Evolutionary conservation across 2,113 vertebrate genomes (phyloP).

Genomic region (Oriolus oriolus): DNA sequence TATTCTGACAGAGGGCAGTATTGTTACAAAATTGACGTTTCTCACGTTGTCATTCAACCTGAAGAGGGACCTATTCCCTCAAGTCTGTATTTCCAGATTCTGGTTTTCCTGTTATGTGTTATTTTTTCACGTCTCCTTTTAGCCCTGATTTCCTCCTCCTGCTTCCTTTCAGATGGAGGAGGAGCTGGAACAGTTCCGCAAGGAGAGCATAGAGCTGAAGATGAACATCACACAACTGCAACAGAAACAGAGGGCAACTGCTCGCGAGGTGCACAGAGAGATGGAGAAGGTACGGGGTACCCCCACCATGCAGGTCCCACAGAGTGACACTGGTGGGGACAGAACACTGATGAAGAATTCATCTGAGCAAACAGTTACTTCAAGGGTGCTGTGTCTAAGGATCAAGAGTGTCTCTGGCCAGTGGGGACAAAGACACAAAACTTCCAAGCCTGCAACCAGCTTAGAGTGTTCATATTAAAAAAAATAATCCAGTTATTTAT

Average conservation of each 20-base stretch:
- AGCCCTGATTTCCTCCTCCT: not conserved
- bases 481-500: not conserved
- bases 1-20: slow-evolving; percentile 33
- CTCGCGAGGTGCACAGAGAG: slow-evolving; percentile 78
- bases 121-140: not conserved
- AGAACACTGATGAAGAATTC: not conserved
- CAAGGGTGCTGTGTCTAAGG: not conserved
- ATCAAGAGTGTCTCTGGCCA: not conserved
- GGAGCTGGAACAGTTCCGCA: slow-evolving; percentile 77
- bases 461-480: not conserved
- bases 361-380: not conserved
- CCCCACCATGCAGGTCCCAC: not conserved
- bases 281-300: slow-evolving; percentile 75
- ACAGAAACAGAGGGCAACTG: slow-evolving; percentile 79
- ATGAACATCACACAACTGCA: slow-evolving; percentile 78
- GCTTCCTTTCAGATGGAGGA: slow-evolving; percentile 79
- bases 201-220: slow-evolving; percentile 80
- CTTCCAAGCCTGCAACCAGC: not conserved
- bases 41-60: not conserved
- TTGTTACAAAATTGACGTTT: slow-evolving; percentile 5
- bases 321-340: not conserved
- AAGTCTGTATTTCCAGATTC: not conserved
- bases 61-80: not conserved
- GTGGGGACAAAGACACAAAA: not conserved
- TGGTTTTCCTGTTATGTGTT: not conserved